Conservation (phyloP, 2,888 invertebrate species). For the Caenorhabditis sp. region DNA sequence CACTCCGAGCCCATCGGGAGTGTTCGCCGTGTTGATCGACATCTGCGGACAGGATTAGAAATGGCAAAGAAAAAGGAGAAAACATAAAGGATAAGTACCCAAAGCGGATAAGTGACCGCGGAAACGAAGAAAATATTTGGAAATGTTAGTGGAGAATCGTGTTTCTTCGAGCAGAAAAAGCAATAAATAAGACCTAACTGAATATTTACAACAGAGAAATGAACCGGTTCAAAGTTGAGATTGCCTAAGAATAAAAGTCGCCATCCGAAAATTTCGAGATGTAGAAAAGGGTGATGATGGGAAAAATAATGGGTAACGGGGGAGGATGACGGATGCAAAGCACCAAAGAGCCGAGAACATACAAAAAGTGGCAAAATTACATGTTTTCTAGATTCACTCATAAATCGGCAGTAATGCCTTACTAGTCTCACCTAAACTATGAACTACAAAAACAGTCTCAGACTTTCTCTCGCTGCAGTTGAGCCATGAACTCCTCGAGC, state of each 20-base stretch:
- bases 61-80: neutral
- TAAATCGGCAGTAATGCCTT: neutral
- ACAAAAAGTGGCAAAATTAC: constrained; percentile 11
- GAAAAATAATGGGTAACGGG: neutral
- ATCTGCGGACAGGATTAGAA: constrained; percentile 81
- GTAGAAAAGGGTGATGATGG: neutral
- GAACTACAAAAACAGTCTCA: constrained; percentile 5
- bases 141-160: neutral
- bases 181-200: constrained; percentile 24
- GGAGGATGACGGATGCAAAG: neutral
- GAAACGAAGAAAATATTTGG: neutral
- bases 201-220: constrained; percentile 18
- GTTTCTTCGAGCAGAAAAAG: constrained; percentile 10
- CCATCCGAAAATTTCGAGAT: neutral
- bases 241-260: constrained; percentile 3
- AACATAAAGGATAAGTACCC: neutral
- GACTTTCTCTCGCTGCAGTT: constrained; percentile 92
- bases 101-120: neutral
- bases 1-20: constrained; percentile 90
- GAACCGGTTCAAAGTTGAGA: constrained; percentile 42
- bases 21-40: constrained; percentile 96
- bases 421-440: constrained; percentile 14
- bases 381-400: constrained; percentile 3
- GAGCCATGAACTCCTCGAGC: constrained; percentile 97
- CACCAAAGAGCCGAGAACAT: constrained; percentile 3